Base-by-base conservation (phyloP, 2,888 invertebrate species). In the Dynastes hyllus region DNA sequence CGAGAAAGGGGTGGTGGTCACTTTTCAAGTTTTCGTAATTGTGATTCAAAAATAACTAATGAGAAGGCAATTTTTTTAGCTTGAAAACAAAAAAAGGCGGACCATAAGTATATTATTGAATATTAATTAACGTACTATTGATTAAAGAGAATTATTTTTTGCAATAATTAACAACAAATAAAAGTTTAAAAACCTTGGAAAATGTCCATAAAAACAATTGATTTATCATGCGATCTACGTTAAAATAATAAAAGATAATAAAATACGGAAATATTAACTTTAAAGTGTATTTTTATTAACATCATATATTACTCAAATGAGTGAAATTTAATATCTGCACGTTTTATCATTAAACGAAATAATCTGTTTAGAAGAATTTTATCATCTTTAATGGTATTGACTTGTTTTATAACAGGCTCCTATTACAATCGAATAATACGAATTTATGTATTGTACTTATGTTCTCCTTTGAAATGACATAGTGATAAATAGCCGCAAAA, bases 341-440 rank as follows among this genome's bases (percentile, higher is more conserved):
- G 37, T 32, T 40, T 66, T 66, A 66, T 66, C 66, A 2, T 66
- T 16, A 16, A 66, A 55, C 16, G 40, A 37, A 66, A 66, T 66
- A 66, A 66, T 66, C 66, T 66, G 6, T 40, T 8, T 16, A 40
- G 40, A 66, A 37, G 66, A 66, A 37, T 55, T 5, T 32, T 66
- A 40, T 66, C 37, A 29, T 22, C 16, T 66, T 40, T 66, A 66
- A 66, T 66, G 40, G 40, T 66, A 40, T 9, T 16, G 37, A 16
- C 16, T 55, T 55, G 55, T 55, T 55, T 55, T 55, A 55, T 55
- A 55, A 22, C 55, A n/a, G 55, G 13, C 5, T n/a, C 6, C 16
- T 55, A 55, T 55, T 16, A n/a, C 22, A 55, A 2, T n/a, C 22
- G 16, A 55, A 55, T 55, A 55, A 55, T 13, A 55, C n/a, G 53